Conservation (phyloP, 1,140 invertebrate species). For the Brachionus asplanchnoidis region DNA sequence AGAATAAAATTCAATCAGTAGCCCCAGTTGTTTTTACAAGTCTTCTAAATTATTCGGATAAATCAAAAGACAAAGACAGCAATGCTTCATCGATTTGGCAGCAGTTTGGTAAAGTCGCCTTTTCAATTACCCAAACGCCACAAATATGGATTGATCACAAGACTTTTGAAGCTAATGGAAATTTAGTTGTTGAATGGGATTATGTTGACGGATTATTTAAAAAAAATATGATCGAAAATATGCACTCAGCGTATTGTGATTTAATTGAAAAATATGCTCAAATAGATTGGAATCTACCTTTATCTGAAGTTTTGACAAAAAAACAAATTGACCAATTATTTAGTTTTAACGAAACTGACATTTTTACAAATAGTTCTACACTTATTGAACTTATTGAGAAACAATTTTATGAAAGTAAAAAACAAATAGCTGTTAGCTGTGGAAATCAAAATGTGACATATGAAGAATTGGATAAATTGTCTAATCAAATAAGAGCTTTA, state of each 20-base stretch:
- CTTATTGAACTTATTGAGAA: neutral
- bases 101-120: neutral
- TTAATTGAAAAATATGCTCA: neutral
- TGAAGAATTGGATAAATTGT: neutral
- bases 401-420: neutral
- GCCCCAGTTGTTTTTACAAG: neutral
- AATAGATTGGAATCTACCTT: neutral
- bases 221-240: neutral
- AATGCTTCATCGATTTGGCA: neutral
- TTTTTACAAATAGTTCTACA: neutral
- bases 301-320: neutral
- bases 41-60: neutral
- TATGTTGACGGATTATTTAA: neutral
- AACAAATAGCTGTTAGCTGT: neutral
- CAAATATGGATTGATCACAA: neutral
- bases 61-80: neutral
- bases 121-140: neutral
- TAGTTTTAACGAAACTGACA: neutral
- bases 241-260: neutral
- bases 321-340: neutral
- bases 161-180: neutral
- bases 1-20: neutral
- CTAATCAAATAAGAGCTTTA: neutral
- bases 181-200: slow-evolving; percentile 12
- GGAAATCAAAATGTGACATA: neutral